Evolutionary conservation across 2,888 invertebrate species (phyloP).

Genomic region (Chrysolina haemoptera): DNA sequence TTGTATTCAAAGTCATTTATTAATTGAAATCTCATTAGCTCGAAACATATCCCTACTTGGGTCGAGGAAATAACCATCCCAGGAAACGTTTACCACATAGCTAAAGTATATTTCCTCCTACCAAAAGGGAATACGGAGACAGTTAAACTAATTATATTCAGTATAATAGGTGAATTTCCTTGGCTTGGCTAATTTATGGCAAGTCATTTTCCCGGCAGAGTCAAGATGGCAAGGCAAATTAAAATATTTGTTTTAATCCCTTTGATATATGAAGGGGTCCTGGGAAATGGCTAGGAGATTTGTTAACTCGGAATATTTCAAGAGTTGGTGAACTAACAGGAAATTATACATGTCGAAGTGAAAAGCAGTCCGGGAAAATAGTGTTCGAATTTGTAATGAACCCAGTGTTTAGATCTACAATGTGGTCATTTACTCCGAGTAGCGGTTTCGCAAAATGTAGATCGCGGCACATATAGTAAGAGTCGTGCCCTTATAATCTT

Average conservation of each 20-base stretch:
- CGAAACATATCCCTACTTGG: not conserved
- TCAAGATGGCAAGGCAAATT: slow-evolving; percentile 35
- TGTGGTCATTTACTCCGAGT: too few relatives aligned
- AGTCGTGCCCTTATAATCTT: too few relatives aligned
- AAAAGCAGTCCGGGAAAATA: not conserved
- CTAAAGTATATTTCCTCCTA: not conserved
- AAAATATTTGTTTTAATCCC: slow-evolving; percentile 42
- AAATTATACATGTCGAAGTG: not conserved
- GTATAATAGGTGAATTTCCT: slow-evolving; percentile 42
- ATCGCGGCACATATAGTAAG: too few relatives aligned
- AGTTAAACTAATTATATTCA: slow-evolving; percentile 38
- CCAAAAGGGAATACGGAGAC: slow-evolving; percentile 22
- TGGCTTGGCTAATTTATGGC: slow-evolving; percentile 33
- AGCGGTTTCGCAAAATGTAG: too few relatives aligned
- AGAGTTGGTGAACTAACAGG: slow-evolving; percentile 14
- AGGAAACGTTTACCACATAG: slow-evolving; percentile 10
- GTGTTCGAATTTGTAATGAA: not conserved
- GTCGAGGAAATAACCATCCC: not conserved
- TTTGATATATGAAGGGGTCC: slow-evolving; percentile 30
- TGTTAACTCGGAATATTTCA: slow-evolving; percentile 18
- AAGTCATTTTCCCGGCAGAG: slow-evolving; percentile 35
- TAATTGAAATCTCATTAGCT: slow-evolving; percentile 1
- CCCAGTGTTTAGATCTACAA: too few relatives aligned
- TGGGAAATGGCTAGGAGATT: slow-evolving; percentile 18
- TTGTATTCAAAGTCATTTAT: not conserved